Base-by-base conservation (phyloP, 2,888 invertebrate genomes). In the Parnassius apollo region DNA sequence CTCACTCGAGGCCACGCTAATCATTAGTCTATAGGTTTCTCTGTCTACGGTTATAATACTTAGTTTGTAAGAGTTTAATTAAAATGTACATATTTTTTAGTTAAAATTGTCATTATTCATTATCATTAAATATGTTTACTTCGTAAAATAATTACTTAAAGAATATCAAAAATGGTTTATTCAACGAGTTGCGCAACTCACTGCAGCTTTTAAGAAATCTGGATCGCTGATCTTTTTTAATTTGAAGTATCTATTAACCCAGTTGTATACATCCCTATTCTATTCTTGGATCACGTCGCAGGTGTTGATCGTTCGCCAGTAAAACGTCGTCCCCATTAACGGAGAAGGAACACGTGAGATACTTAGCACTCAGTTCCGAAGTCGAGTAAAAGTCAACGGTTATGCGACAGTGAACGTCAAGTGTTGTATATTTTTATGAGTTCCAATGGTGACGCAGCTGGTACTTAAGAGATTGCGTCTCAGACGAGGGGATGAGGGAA, bases 301-400 rank as follows among this genome's bases (percentile, higher is more conserved):
- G 91, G 89, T 91, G 91, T 68, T 64, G 66, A 63, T 60, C 69
- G 72, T 69, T 69, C 73, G 68, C 73, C 78, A 75, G 80, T 85
- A 84, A 88, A 87, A 82, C 83, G 82, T 78, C 75, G 67, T 73
- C 66, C 70, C 83, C 85, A 87, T 90, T 89, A 81, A 70, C 75
- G 73, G 72, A 66, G 66, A 68, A 68, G 48, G 62, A 75, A 77
- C 90, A 91, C 82, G 85, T 89, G 90, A 78, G 76, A 73, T 82
- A 79, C 81, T 88, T 86, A 73, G 78, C 88, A 87, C 88, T 85
- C 80, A 79, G 76, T 81, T 81, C 80, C 73, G 69, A 82, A 88
- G 77, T 85, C 78, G 75, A 78, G 78, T 85, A 80, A 84, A 49
- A 83, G 80, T 82, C 76, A 82, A 87, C 83, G 83, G 86, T 83